Conservation (phyloP, 35 echinoderm and acorn worm species). For the Chiridota heheva region DNA sequence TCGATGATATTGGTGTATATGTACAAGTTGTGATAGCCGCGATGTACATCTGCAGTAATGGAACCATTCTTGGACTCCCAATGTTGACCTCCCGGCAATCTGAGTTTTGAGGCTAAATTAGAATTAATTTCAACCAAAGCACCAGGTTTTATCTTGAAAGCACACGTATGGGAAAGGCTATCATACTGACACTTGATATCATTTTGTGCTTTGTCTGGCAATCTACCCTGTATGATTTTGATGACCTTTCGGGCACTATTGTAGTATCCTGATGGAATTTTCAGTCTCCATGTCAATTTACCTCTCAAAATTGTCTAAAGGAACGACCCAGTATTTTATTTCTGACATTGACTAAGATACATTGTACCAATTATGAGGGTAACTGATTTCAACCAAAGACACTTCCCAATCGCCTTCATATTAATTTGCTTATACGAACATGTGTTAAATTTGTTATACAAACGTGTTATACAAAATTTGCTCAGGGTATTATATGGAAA, state of each 20-base stretch:
- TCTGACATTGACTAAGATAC: conserved; percentile 10
- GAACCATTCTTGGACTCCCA: background rate
- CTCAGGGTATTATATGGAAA: too few species aligned
- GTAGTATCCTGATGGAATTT: background rate
- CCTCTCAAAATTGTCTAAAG: background rate
- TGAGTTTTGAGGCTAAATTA: background rate
- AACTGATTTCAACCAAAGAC: conserved; percentile 3
- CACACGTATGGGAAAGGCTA: background rate
- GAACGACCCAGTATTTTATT: background rate
- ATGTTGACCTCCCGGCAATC: background rate
- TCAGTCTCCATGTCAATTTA: background rate
- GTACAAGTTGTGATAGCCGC: too few species aligned
- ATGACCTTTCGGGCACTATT: background rate
- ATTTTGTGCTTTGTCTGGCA: background rate
- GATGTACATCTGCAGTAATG: background rate
- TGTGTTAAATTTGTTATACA: too few species aligned
- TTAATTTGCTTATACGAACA: background rate
- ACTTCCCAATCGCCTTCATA: conserved; percentile 19
- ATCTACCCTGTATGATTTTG: background rate
- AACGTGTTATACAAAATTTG: too few species aligned
- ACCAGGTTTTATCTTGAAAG: background rate
- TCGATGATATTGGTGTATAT: conserved; percentile 34
- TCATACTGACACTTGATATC: background rate
- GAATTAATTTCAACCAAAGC: background rate
- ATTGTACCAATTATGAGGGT: background rate